Evolutionary conservation across 2,888 invertebrate species (phyloP), one percentile per base, ranked within the genome.

Genomic region (Neria commutata): DNA sequence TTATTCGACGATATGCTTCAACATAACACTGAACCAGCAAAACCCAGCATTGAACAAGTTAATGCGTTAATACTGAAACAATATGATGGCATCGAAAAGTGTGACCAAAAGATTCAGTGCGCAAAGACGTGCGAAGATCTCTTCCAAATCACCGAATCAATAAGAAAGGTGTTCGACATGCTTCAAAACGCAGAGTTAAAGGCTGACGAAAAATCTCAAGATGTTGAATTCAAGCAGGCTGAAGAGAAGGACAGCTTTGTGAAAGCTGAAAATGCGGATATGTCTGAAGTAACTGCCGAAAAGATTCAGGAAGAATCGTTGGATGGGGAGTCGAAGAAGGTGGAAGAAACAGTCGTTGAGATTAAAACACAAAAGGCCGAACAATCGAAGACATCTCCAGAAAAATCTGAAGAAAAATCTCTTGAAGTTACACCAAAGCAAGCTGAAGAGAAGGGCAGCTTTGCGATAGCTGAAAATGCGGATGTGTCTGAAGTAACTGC

Each of bases 1-100:
- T 67, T 74, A n/a, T 61, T 71, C 23, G 78, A 78, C 45, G 77
- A 78, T 26, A 50, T 75, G 3, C 25, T 67, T 4, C 61, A 70
- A 19, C 66, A 69, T 6, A 63, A 61, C 14, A 60, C 64, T 23
- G 37, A 45, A n/a, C 17, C 1, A 10, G 33, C 67, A 10, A 68
- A 56, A 8, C 58, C 60, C 1, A 4, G 34, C 1, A 68, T 72
- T 19, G 73, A 75, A 21, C 53, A 67, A 14, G 40, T 64, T 0
- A 75, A 74, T 61, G 3, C 55, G 1, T 19, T 58, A 45, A 62
- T 68, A n/a, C 54, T 71, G 0, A 34, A 45, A 6, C 68, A 68
- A 49, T 72, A 71, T 49, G 74, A 74, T 17, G 66, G 60, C 3
- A 70, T 74, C 33, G 75, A 74, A 40, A 67, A 67, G 8, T 60